Evolutionary conservation across 2,113 vertebrate genomes (phyloP).

Genomic region (Cisticola juncidis): DNA sequence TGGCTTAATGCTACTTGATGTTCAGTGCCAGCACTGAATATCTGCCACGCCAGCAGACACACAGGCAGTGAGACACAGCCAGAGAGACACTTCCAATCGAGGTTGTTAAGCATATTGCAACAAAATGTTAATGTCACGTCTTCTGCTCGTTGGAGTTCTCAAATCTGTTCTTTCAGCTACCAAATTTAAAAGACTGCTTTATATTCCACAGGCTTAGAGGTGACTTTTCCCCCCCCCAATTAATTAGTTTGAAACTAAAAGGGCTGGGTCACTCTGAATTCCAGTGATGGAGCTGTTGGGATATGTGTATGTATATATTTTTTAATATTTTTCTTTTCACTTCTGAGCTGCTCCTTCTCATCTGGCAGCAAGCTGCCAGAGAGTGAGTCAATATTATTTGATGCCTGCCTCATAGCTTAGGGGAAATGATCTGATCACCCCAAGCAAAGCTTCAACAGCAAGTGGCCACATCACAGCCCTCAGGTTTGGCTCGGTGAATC

Average conservation of each 20-base stretch:
- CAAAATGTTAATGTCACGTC: conserved; percentile 41
- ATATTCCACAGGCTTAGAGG: neutral
- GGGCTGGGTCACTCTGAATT: neutral
- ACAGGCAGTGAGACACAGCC: neutral
- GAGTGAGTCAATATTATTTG: conserved; percentile 7
- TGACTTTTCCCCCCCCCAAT: conserved; percentile 6
- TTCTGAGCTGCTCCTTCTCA: conserved; percentile 43
- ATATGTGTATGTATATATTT: neutral
- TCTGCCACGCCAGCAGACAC: neutral
- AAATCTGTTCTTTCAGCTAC: conserved; percentile 57
- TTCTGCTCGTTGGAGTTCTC: conserved; percentile 22
- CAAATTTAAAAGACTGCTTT: conserved; percentile 55
- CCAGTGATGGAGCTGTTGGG: neutral
- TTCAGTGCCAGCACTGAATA: neutral
- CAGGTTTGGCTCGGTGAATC: neutral
- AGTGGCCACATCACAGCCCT: conserved; percentile 30
- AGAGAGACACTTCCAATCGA: conserved; percentile 21
- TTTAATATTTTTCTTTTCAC: neutral
- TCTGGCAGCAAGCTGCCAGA: conserved; percentile 50
- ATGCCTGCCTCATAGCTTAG: neutral
- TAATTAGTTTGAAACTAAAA: conserved; percentile 60
- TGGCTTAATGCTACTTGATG: neutral
- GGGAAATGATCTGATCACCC: neutral
- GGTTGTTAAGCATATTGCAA: conserved; percentile 43
- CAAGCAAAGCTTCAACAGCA: neutral